Conservation (phyloP, 2,797 vertebrate species). For the Phataginus tetradactyla region DNA sequence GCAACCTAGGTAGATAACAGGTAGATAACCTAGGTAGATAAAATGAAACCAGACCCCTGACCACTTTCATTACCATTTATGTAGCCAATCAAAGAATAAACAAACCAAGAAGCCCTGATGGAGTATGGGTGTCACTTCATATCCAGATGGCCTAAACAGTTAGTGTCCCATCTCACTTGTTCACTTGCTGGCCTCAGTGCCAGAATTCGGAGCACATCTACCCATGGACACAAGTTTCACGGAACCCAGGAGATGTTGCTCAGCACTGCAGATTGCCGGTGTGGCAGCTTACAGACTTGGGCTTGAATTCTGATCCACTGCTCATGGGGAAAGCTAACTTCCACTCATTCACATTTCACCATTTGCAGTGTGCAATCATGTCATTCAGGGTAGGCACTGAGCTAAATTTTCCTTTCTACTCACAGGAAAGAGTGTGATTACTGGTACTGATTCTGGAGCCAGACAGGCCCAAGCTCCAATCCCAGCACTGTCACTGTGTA, state of each 20-base stretch:
- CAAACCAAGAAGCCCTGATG: slow-evolving; percentile 59
- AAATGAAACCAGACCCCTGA: slow-evolving; percentile 72
- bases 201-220: slow-evolving; percentile 40
- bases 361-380: background rate
- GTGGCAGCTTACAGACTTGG: background rate
- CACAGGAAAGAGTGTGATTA: background rate
- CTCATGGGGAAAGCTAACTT: background rate
- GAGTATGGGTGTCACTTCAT: slow-evolving; percentile 6
- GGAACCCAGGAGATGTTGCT: background rate
- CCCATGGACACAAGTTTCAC: background rate
- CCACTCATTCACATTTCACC: background rate
- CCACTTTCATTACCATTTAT: slow-evolving; percentile 66
- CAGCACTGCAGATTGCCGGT: background rate
- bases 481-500: background rate
- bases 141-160: slow-evolving; percentile 51
- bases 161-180: slow-evolving; percentile 36
- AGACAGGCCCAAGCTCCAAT: background rate
- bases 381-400: background rate
- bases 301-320: background rate
- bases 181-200: slow-evolving; percentile 73
- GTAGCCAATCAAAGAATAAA: slow-evolving; percentile 69
- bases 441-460: background rate
- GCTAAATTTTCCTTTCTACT: background rate
- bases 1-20: slow-evolving; percentile 51
- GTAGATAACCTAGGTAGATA: slow-evolving; percentile 64